Percentiles rank a stretch among this genome's conserved stretches.
phyloP scores from a whole-genome alignment of 1,140 invertebrate genomes.

The Lasioglossum baleicum region DNA sequence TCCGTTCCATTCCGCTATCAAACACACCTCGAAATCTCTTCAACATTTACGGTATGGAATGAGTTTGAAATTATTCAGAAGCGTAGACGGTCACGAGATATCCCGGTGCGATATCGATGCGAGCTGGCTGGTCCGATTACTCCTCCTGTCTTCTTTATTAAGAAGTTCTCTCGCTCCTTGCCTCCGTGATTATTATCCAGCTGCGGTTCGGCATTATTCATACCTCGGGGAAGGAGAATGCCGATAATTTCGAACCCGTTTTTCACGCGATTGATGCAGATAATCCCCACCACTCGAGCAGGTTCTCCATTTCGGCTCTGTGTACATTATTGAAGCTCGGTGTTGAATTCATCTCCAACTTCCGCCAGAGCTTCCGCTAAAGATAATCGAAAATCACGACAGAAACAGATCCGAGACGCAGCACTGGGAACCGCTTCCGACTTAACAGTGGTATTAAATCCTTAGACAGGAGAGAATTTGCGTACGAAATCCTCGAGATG shows the following conservation, averaged over 20 bases:
- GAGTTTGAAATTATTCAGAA: slow-evolving; percentile 40
- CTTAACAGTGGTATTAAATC: neutral
- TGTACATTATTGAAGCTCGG: slow-evolving; percentile 25
- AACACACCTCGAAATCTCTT: slow-evolving; percentile 14
- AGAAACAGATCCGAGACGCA: neutral
- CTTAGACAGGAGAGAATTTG: no score
- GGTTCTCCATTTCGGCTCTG: slow-evolving; percentile 26
- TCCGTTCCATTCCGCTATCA: neutral
- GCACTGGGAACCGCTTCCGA: neutral
- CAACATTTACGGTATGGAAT: slow-evolving; percentile 10
- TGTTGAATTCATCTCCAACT: slow-evolving; percentile 29
- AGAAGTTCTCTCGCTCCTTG: neutral
- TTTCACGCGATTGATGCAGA: slow-evolving; percentile 20
- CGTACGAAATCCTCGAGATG: no score
- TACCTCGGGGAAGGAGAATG: slow-evolving; percentile 5
- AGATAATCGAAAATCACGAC: slow-evolving; percentile 9
- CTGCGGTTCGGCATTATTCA: slow-evolving; percentile 28
- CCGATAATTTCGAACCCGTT: slow-evolving; percentile 32
- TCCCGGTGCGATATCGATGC: slow-evolving; percentile 11
- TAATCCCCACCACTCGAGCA: neutral
- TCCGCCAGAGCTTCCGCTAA: neutral
- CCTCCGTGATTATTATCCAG: slow-evolving; percentile 18
- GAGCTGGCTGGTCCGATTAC: slow-evolving; percentile 21
- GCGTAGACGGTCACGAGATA: neutral
- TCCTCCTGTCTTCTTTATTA: slow-evolving; percentile 24